Evolutionary conservation across 2,888 invertebrate genomes (phyloP), one percentile per base, ranked within the genome.

Genomic region (Pachydiplax longipennis): DNA sequence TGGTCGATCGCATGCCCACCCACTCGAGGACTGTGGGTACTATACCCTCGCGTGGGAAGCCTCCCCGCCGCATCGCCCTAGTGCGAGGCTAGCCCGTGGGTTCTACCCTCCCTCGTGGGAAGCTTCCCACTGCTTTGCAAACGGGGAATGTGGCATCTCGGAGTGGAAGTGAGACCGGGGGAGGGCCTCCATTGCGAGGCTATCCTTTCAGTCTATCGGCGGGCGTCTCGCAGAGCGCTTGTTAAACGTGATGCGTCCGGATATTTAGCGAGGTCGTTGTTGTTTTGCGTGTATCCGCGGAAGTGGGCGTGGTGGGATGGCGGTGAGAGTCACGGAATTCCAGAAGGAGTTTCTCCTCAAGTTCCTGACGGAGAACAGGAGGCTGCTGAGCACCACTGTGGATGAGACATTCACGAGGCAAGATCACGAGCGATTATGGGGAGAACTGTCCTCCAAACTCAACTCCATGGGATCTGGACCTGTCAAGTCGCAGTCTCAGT

Each of bases 401-500:
- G 87, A 87, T 15, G 87, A 87, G 13, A 61, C 65, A n/a, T 87
- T 87, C 87, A 87, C 87, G 8, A 87, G 65, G n/a, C 87, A 87
- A 37, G 87, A 87, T 37, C 61, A 87, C 87, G 87, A 87, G 61
- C 35, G 87, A 37, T 37, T 87, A 1, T 87, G 87, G 87, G 37
- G 87, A 2, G 87, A 87, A 31, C 87, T 87, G 37, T 61, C 87
- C 18, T 61, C 87, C n/a, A 61, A 58, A 3, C 87, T 87, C n/a
- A 87, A 87, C 61, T 87, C 87, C 61, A 87, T 87, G 87, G 87
- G 87, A 1, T 87, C 87, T 5, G 87, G 87, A 61, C 87, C 87
- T 13, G 87, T 87, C 58, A 87, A 87, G 61, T 87, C 87, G 22
- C 87, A 87, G 87, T 87, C 87, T n/a, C 87, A 87, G 87, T 87